Evolutionary conservation across 2,113 vertebrate species (phyloP), one percentile per base, ranked within the genome.

Genomic region (Leucoraja erinaceus): DNA sequence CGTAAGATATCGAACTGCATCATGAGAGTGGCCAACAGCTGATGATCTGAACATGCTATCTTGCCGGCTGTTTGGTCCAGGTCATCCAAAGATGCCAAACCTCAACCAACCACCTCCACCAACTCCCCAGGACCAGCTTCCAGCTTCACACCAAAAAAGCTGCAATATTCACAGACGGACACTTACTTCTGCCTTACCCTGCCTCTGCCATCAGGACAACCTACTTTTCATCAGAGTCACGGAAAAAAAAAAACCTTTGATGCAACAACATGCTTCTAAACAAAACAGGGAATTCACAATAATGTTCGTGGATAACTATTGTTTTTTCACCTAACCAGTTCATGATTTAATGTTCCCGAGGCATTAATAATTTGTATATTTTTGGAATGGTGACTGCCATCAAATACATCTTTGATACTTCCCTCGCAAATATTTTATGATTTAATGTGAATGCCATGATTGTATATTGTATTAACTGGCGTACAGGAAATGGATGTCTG

Each of bases 101-200:
- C 61, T 96, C 96, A 95, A 95, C 95, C 95, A 95, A 96, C 96
- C 96, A 95, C 95, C 96, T 94, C 94, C 96, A 95, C 96, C 94
- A 96, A 95, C 95, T 95, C 96, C 93, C 94, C 95, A 96, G 97
- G 96, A 97, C 96, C 96, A 97, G 96, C 96, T 97, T 97, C 97
- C 97, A 95, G 90, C 90, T 72, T 91, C 47, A 95, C 96, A 97
- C 97, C 97, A 97, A 97, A 96, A 95, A 97, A 95, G 96, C 96
- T 94, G 96, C 94, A 93, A 95, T 95, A 95, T 94, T 95, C 94
- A 94, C 95, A 95, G 95, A 94, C 94, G 94, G 95, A 95, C 96
- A 93, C 95, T 96, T 95, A 47, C 38, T 47, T 47, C 96, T 96
- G 97, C 97, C 97, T 97, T 97, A 97, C 97, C 95, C 94, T 93